Base-by-base conservation (phyloP, 2,113 vertebrate genomes). In the Cottus gobio region DNA sequence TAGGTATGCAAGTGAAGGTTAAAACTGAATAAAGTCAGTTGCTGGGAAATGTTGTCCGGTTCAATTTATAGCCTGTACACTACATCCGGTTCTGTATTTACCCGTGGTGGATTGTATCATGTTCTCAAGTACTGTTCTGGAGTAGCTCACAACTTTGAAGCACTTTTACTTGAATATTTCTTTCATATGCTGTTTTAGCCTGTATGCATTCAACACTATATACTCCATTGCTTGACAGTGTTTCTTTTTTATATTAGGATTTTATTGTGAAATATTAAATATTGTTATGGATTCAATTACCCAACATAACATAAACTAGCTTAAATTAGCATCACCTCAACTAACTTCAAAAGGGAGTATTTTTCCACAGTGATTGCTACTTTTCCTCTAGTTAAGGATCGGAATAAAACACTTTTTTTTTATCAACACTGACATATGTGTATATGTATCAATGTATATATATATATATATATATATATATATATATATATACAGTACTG, bases 1-100 rank as follows among this genome's bases (percentile, higher is more conserved):
- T 76, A 84, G 80, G 79, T 87, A 77, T 84, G 73, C 84, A 92
- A 91, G 82, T 88, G 80, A 86, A 90, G 80, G 71, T 82, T 73
- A 85, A 81, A 75, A 69, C 20, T 70, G 30, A 91, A 92, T 90
- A 92, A 91, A 90, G 28, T 80, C 67, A 81, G 71, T 82, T 88
- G 85, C 81, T 89, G 79, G 68, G 26, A 86, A 87, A 58, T 69
- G 77, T 68, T 84, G 87, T 87, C 46, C 2, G 12, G 34, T 66
- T 89, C n/a, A 86, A 87, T 93, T 88, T 58, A 56, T 76, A 85
- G 44, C 30, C 30, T 87, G 30, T 52, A 71, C 28, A 72, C 22
- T 58, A 68, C 30, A 73, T 56, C 4, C 0, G 24, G 28, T 57
- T 61, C 44, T 68, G 30, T 67, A 9, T 68, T 74, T 42, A 34